A percentile compares a stretch with the other conserved stretches of the same genome.
phyloP scores from a whole-genome alignment of 92 coral and sea anemone genomes.

The Phymanthus crucifer region DNA sequence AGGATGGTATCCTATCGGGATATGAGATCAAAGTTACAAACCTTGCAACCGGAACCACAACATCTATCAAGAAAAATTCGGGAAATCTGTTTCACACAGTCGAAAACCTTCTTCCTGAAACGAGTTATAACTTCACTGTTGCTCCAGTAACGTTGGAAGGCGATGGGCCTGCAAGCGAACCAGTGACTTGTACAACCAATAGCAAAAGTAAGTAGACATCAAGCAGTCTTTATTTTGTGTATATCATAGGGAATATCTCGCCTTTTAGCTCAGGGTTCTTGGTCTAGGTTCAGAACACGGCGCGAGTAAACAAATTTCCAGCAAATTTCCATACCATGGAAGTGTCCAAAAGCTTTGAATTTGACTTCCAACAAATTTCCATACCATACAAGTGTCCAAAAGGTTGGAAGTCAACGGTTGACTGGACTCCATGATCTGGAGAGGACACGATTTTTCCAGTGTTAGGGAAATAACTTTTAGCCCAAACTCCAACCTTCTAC shows the following conservation, averaged over 20 bases:
- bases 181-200: not conserved
- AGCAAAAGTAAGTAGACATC: not conserved
- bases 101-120: not conserved
- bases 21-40: constrained; percentile 14
- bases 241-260: too few relatives aligned
- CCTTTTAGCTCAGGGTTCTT: not conserved
- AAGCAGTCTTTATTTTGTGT: not conserved
- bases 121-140: constrained; percentile 5
- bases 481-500: too few relatives aligned
- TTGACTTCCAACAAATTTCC: too few relatives aligned
- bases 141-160: constrained; percentile 31
- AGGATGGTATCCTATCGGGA: constrained; percentile 15
- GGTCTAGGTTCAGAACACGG: too few relatives aligned
- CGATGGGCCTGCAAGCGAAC: constrained; percentile 19
- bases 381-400: too few relatives aligned
- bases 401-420: too few relatives aligned
- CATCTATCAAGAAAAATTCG: not conserved
- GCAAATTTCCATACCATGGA: too few relatives aligned
- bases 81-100: not conserved
- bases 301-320: too few relatives aligned
- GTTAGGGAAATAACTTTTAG: too few relatives aligned
- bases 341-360: too few relatives aligned
- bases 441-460: too few relatives aligned
- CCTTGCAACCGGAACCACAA: not conserved
- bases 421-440: too few relatives aligned